Percentiles rank a stretch among this genome's conserved stretches.
Conservation (phyloP, 2,888 invertebrate species). For the Teinopalpus imperialis region DNA sequence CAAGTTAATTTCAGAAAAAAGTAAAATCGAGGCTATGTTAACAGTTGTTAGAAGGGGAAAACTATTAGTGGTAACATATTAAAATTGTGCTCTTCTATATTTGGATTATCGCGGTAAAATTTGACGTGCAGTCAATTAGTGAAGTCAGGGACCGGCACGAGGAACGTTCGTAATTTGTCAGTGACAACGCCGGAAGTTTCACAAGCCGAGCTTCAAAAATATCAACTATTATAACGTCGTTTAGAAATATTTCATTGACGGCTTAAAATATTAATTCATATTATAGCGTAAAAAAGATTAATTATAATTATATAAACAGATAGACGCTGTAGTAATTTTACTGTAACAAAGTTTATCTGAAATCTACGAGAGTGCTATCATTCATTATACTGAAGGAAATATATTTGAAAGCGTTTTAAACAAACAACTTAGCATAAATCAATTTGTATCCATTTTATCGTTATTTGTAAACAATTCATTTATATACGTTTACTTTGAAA, state of each 20-base stretch:
- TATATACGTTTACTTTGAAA: slow-evolving; percentile 1
- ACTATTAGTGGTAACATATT: slow-evolving; percentile 26
- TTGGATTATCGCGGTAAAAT: slow-evolving; percentile 66
- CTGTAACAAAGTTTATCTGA: slow-evolving; percentile 8
- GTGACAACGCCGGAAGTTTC: slow-evolving; percentile 74
- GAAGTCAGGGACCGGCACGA: slow-evolving; percentile 45
- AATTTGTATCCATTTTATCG: slow-evolving; percentile 14
- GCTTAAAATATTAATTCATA: no score
- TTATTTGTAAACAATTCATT: slow-evolving; percentile 7
- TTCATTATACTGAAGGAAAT: slow-evolving; percentile 10
- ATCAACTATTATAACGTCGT: slow-evolving; percentile 34
- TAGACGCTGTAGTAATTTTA: no score
- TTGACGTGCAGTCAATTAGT: slow-evolving; percentile 79
- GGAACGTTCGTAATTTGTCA: slow-evolving; percentile 71
- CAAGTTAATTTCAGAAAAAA: no score
- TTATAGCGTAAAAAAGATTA: no score
- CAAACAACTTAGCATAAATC: slow-evolving; percentile 10
- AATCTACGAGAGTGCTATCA: slow-evolving; percentile 8
- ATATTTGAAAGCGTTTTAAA: slow-evolving; percentile 13
- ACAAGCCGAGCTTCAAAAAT: slow-evolving; percentile 36
- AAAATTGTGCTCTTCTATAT: slow-evolving; percentile 56
- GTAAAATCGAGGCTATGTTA: neutral
- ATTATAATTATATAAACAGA: no score
- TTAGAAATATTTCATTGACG: slow-evolving; percentile 26
- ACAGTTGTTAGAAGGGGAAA: slow-evolving; percentile 10